Base-by-base conservation (phyloP, 2,888 invertebrate species). In the Parelbella ahira region DNA sequence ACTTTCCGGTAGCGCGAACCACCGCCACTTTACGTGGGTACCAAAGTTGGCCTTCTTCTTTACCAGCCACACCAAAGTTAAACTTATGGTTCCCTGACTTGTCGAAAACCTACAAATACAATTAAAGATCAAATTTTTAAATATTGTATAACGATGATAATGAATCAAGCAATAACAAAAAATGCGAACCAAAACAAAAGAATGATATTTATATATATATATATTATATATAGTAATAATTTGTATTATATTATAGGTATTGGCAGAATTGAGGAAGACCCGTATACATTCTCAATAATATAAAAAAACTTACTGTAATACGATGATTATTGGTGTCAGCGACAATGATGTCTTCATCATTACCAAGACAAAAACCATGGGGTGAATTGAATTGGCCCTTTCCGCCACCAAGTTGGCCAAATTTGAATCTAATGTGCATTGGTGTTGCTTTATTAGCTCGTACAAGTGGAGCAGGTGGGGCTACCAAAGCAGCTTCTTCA, bases 291-390 rank as follows among this genome's bases (percentile, higher is more conserved):
- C n/a, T n/a, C n/a, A n/a, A n/a, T n/a, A 27, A 10, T n/a, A 15
- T 1, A 3, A 2, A n/a, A 30, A 33, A 34, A 55, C 57, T 51
- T 68, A 93, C 94, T 84, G 96, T 95, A 65, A 98, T 96, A 50
- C 98, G 93, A 87, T 98, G 98, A 76, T 98, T 98, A 73, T 98
- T 97, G 2, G 98, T 98, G 73, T 98, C 96, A 24, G 97, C 98
- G 10, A 98, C 97, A 60, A 98, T 95, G 54, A 98, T 97, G 67
- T 98, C 97, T 74, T 98, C 97, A 64, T 97, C 97, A 37, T 93
- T 90, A 19, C 98, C 97, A 50, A 98, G 90, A 68, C 98, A 98
- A 78, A 98, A 98, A 28, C 98, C 98, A 78, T 98, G 98, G 0
- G 98, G 98, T 0, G 98, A 97, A 82, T 97, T 97, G 66, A 98